Evolutionary conservation across 2,888 invertebrate genomes (phyloP), one percentile per base, ranked within the genome.

Genomic region (Apotomis capreana): DNA sequence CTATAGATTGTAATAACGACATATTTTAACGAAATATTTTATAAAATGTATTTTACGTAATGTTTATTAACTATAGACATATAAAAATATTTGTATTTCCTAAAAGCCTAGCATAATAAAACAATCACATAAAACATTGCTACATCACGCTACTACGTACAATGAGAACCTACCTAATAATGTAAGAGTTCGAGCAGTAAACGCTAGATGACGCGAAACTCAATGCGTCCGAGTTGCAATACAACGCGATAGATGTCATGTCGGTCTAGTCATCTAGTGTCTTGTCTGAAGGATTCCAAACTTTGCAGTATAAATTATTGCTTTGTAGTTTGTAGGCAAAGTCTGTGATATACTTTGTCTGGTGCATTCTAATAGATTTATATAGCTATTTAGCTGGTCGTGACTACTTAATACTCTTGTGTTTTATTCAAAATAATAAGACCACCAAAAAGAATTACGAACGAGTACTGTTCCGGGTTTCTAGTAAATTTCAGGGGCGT

Each of bases 121-220:
- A 40, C 0, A 6, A 26, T 26, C 26, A 6, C 44, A 49, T 51
- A 51, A 49, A 62, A 37, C 37, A 37, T 26, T 51, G 9, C 13
- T 51, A 37, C 26, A 26, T 2, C 26, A 26, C 8, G 13, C 4
- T 37, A 44, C 13, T 26, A 3, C 10, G 65, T 60, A 10, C 65
- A 65, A 46, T 36, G 60, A 70, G n/a, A 70, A 70, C 65, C 3
- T 9, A 60, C 65, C 60, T 37, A 37, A 3, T 59, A 15, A 40
- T 26, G 26, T 12, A 2, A 59, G 8, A 15, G 65, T 70, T 65
- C 36, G 15, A 10, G 37, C 36, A 1, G 13, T 37, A 54, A 13
- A 15, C 37, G 36, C 54, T 65, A 70, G 70, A 70, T 65, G 65
- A 60, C 70, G 58, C 54, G 54, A n/a, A 54, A 37, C 3, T n/a